Evolutionary conservation across 2,888 invertebrate species (phyloP).

Genomic region (Epicampocera succincta): DNA sequence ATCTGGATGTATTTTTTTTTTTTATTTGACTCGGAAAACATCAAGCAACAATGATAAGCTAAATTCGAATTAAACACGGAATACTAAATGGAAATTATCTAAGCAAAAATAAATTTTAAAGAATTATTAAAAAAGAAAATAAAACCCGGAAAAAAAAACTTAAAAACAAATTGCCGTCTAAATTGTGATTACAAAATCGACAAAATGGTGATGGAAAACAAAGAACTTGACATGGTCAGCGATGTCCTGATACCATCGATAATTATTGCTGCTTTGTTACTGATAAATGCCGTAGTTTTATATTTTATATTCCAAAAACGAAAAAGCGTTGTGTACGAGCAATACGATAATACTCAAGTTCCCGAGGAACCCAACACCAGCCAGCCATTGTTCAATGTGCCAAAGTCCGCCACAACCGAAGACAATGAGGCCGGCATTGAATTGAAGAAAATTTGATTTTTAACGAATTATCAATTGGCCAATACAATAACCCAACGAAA

Average conservation of each 20-base stretch:
- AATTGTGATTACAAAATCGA: conserved; percentile 2
- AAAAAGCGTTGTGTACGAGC: conserved; percentile 66
- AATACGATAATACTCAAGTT: conserved; percentile 23
- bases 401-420: background rate
- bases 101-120: conserved; percentile 1
- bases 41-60: conserved; percentile 39
- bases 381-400: conserved; percentile 33
- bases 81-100: conserved; percentile 26
- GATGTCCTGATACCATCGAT: conserved; percentile 75
- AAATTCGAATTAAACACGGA: conserved; percentile 15
- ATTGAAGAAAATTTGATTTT: conserved; percentile 73
- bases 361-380: conserved; percentile 39
- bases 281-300: conserved; percentile 75
- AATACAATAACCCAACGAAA: conserved; percentile 26
- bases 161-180: background rate
- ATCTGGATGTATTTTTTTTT: conserved; percentile 12
- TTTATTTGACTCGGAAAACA: conserved; percentile 30
- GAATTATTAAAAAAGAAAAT: no score
- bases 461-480: background rate
- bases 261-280: conserved; percentile 72
- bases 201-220: conserved; percentile 37
- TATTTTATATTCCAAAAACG: conserved; percentile 74
- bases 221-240: conserved; percentile 71
- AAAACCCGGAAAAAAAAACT: no score
- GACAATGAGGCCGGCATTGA: conserved; percentile 71